Conservation (phyloP, 1,140 invertebrate genomes). For the Proctacanthus coquilletti region DNA sequence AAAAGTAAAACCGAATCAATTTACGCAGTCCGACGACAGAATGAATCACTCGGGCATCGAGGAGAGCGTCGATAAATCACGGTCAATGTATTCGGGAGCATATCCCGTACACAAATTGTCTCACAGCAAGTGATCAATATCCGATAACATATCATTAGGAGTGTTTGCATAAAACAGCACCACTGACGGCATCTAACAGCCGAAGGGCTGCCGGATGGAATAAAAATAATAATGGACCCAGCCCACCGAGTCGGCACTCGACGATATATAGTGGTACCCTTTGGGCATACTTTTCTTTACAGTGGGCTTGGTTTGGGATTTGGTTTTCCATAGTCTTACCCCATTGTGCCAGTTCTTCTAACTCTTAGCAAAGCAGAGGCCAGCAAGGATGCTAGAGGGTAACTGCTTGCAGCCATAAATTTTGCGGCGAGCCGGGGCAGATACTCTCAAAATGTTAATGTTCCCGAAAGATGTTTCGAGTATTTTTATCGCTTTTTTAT, state of each 20-base stretch:
- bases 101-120: not conserved
- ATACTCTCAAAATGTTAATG: not conserved
- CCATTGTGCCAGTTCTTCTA: not conserved
- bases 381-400: not conserved
- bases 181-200: not conserved
- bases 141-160: not conserved
- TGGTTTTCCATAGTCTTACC: not conserved
- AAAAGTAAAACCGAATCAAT: too few species aligned
- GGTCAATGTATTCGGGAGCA: not conserved
- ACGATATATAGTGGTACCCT: not conserved
- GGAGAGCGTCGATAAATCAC: too few species aligned
- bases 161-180: not conserved
- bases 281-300: not conserved
- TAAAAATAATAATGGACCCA: slow-evolving; percentile 1
- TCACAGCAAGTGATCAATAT: slow-evolving; percentile 1
- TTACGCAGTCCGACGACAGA: too few species aligned
- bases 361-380: not conserved
- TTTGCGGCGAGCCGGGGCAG: not conserved
- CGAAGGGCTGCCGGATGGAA: not conserved
- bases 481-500: not conserved
- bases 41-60: too few species aligned
- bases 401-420: not conserved
- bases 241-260: too few species aligned
- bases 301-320: too few species aligned
- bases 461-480: not conserved